Evolutionary conservation across 2,888 invertebrate species (phyloP).

Genomic region (Elmis aenea): DNA sequence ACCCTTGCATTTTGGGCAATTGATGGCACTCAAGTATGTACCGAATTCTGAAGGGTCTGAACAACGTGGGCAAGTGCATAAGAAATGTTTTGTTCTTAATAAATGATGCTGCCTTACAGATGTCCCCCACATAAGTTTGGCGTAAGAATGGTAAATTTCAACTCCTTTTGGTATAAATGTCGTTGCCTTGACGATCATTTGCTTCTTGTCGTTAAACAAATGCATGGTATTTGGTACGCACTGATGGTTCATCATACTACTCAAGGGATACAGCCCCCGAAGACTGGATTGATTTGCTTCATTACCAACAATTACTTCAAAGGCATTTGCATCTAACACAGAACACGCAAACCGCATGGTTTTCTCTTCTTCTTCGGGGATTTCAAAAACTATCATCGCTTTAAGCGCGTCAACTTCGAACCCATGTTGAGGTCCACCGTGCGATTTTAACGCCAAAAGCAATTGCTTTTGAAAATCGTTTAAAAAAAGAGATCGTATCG

Average conservation of each 20-base stretch:
- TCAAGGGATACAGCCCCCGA: slow-evolving; percentile 62
- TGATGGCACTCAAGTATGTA: slow-evolving; percentile 36
- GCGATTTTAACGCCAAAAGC: slow-evolving; percentile 51
- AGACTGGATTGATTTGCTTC: slow-evolving; percentile 44
- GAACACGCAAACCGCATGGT: slow-evolving; percentile 57
- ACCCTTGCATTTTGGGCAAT: slow-evolving; percentile 49
- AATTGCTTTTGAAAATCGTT: slow-evolving; percentile 49
- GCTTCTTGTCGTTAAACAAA: slow-evolving; percentile 53
- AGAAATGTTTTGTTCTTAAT: slow-evolving; percentile 62
- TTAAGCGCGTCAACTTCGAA: slow-evolving; percentile 55
- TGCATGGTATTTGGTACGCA: slow-evolving; percentile 65
- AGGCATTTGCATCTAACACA: slow-evolving; percentile 64
- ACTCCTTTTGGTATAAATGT: slow-evolving; percentile 54
- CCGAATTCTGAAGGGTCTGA: slow-evolving; percentile 63
- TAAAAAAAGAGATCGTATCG: slow-evolving; percentile 46
- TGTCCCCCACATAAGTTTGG: slow-evolving; percentile 65
- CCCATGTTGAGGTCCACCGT: slow-evolving; percentile 53
- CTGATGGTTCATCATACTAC: slow-evolving; percentile 64
- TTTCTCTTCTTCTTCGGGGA: slow-evolving; percentile 53
- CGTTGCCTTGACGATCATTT: slow-evolving; percentile 58
- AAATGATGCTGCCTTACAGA: slow-evolving; percentile 58
- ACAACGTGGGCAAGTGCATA: slow-evolving; percentile 62
- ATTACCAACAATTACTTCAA: slow-evolving; percentile 52
- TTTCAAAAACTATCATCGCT: slow-evolving; percentile 46
- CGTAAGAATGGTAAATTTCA: slow-evolving; percentile 64